Conservation (phyloP, 2,888 invertebrate genomes). For the Drosophila anomalata region DNA sequence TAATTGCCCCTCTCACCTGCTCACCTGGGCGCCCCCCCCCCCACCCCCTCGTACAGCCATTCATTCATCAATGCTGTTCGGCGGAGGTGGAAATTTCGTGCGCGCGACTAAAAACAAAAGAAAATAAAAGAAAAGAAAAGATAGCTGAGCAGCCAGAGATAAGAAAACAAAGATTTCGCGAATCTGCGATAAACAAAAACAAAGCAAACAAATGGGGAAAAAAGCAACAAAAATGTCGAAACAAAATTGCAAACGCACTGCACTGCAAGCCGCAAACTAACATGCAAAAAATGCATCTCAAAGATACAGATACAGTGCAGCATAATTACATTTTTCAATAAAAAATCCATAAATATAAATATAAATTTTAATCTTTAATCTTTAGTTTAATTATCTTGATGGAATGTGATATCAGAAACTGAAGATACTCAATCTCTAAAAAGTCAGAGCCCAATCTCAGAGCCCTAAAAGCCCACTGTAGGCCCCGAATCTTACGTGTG, state of each 20-base stretch:
- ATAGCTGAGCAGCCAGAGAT: constrained; percentile 22
- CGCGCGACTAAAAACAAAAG: constrained; percentile 53
- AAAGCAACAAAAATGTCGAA: constrained; percentile 2
- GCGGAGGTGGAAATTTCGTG: constrained; percentile 59
- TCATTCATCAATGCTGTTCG: constrained; percentile 67
- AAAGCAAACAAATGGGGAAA: constrained; percentile 21
- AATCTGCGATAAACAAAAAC: constrained; percentile 41
- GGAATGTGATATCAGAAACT: too few species aligned
- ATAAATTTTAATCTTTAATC: background rate
- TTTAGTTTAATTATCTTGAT: too few species aligned
- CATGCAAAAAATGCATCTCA: constrained; percentile 35
- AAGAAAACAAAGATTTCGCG: constrained; percentile 37
- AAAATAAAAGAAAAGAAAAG: constrained; percentile 26
- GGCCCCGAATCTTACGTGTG: constrained; percentile 63
- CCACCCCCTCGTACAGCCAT: constrained; percentile 7
- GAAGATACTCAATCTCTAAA: too few species aligned
- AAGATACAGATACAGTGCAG: constrained; percentile 22
- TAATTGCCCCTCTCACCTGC: constrained; percentile 14
- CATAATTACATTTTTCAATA: background rate
- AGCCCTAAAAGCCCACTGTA: constrained; percentile 36
- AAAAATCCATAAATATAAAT: background rate
- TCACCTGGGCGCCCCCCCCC: background rate
- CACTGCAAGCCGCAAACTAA: constrained; percentile 30
- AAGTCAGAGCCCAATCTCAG: too few species aligned
- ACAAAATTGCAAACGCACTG: constrained; percentile 10